Conservation (phyloP, 2,113 vertebrate species). For the Arizona elegans region DNA sequence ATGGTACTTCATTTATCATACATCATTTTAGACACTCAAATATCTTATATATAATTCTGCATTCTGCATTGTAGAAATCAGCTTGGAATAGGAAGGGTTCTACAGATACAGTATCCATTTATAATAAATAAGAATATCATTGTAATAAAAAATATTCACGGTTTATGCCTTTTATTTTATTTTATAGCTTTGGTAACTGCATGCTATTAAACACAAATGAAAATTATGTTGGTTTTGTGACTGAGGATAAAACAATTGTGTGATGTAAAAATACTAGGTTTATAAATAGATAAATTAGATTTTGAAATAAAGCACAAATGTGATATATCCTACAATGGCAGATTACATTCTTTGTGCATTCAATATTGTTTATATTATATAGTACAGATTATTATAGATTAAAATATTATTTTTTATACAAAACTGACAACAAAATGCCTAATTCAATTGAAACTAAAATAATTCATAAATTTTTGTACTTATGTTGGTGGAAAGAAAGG, state of each 20-base stretch:
- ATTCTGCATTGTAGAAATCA: slow-evolving; percentile 77
- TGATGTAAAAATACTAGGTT: slow-evolving; percentile 64
- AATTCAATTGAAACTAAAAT: slow-evolving; percentile 15
- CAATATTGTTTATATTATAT: slow-evolving; percentile 15
- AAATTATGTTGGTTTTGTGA: slow-evolving; percentile 62
- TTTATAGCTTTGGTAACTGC: slow-evolving; percentile 55
- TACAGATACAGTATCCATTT: slow-evolving; percentile 77
- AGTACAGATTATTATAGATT: neutral
- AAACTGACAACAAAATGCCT: slow-evolving; percentile 27
- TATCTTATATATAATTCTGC: slow-evolving; percentile 92
- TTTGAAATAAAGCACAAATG: slow-evolving; percentile 61
- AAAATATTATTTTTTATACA: slow-evolving; percentile 31
- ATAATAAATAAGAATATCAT: slow-evolving; percentile 72
- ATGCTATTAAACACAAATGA: slow-evolving; percentile 62
- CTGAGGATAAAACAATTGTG: slow-evolving; percentile 57
- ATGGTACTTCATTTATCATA: slow-evolving; percentile 98
- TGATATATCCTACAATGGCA: slow-evolving; percentile 39
- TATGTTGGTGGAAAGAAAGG: slow-evolving; percentile 28
- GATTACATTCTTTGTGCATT: slow-evolving; percentile 34
- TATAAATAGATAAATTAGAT: slow-evolving; percentile 68
- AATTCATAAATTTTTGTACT: neutral
- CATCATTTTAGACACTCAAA: slow-evolving; percentile 93
- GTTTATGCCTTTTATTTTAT: slow-evolving; percentile 57
- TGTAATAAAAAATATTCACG: slow-evolving; percentile 71
- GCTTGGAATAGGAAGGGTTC: slow-evolving; percentile 69